Evolutionary conservation across 2,888 invertebrate species (phyloP), one percentile per base, ranked within the genome.

Genomic region (Bhutanitis thaidina): DNA sequence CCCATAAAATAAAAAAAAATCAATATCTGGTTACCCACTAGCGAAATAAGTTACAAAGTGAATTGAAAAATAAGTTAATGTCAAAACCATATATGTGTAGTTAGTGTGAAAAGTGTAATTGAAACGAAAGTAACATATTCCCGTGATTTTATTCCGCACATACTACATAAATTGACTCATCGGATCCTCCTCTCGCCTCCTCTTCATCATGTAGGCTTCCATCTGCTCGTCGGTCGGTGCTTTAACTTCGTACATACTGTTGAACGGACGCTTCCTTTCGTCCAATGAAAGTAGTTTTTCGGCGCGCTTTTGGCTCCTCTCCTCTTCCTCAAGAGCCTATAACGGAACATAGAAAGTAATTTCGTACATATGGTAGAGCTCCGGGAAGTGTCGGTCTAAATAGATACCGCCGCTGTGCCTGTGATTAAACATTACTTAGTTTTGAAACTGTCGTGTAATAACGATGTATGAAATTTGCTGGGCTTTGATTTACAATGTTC

Each of bases 261-360:
- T 98, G 80, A 98, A 99, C 0, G 96, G 94, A 2, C 98, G 91
- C 67, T 98, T 97, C 12, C 98, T 91, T 69, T 99, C 99, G 74
- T 98, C 97, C 59, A 94, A 77, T 1, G 92, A 90, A 51, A 95
- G 74, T 1, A 95, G 71, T 58, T 90, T 84, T 0, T 94, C 92
- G 0, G 93, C 94, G 41, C 91, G 91, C 56, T 82, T 90, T 58
- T 91, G 91, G 43, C 88, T 82, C 40, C 90, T 78, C 41, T 93
- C 93, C 77, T 95, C 94, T 63, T 91, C 91, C 59, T 90, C 88
- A 43, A 95, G 69, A 2, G 95, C 95, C 87, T 91, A 69, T 10
- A 27, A 12, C 10, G 5, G 15, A 36, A 15, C 12, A n/a, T 20
- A n/a, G 13, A 7, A 35, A 8, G 8, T 35, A 35, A 8, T 14